Evolutionary conservation across 2,797 vertebrate genomes (phyloP), one percentile per base, ranked within the genome.

Genomic region (Halcyon badia): DNA sequence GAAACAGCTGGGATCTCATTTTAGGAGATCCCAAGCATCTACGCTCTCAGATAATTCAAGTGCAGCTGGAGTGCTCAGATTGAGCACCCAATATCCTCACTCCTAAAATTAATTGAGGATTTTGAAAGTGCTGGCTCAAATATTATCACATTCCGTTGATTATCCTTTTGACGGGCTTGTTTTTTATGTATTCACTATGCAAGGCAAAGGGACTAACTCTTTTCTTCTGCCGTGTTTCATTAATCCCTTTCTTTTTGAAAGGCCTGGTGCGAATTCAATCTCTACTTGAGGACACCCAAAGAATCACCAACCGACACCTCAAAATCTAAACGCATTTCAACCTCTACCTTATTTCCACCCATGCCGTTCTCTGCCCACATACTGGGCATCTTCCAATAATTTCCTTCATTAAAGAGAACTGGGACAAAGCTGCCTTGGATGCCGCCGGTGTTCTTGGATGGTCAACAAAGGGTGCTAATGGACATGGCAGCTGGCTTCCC

Each of bases 1-100:
- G 83, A 83, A 95, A 90, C 95, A 96, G 94, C 95, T 95, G 96
- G 88, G 94, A 87, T 87, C 94, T 96, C 94, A 95, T 96, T 97
- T 94, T 73, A 92, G 91, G 94, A 95, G 71, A 94, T 93, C 93
- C 93, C 81, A 57, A 90, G 85, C 93, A 96, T 93, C 93, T 66
- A 76, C 15, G 30, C 28, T 91, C 56, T 89, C 86, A 68, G 70
- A 89, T 90, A 96, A 95, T 94, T 89, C 88, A 90, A 96, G 86
- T 71, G 88, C 90, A 95, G 94, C 94, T 93, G 89, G 75, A 94
- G 93, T 33, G 90, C 86, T 93, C 71, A 93, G 88, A 94, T 64
- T 90, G 94, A 95, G 91, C 88, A 92, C 93, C 90, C 96, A 87
- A 79, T 94, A 94, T 85, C 65, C 85, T 91, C 75, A 44, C 75